Evolutionary conservation across 2,888 invertebrate genomes (phyloP).

Genomic region (Tethea ocularis): DNA sequence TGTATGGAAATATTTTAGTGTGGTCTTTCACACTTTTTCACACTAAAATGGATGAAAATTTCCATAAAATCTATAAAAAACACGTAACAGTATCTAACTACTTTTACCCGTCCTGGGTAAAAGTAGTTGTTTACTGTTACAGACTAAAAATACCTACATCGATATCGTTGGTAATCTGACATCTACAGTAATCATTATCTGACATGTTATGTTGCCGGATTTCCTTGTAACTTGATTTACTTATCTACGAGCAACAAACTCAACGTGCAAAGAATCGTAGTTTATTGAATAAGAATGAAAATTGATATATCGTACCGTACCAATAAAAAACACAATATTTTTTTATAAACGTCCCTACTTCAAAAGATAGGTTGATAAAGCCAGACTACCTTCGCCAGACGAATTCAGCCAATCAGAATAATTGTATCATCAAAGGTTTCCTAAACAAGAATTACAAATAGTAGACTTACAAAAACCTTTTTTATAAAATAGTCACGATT

Average conservation of each 20-base stretch:
- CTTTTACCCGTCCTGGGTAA: too few species aligned
- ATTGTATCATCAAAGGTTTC: conserved; percentile 1
- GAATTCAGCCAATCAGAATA: conserved; percentile 2
- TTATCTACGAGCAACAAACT: background rate
- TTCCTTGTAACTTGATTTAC: background rate
- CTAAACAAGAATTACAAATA: background rate
- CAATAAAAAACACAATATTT: too few species aligned
- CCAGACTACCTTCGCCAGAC: background rate
- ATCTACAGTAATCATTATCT: background rate
- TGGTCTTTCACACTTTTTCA: too few species aligned
- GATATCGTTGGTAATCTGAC: background rate
- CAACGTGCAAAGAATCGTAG: background rate
- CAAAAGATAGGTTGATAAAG: background rate
- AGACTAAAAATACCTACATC: background rate
- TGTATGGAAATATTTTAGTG: too few species aligned
- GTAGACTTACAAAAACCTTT: background rate
- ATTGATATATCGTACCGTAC: background rate
- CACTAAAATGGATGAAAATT: too few species aligned
- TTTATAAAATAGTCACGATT: background rate
- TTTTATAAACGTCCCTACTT: background rate
- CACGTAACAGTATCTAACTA: too few species aligned
- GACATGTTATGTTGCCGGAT: background rate
- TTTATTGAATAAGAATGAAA: too few species aligned
- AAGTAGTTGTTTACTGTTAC: too few species aligned
- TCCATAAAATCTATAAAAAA: too few species aligned